Percentiles rank a stretch among this genome's conserved stretches.
Conservation (phyloP, 2,113 vertebrate genomes). For the Burhinus oedicnemus region DNA sequence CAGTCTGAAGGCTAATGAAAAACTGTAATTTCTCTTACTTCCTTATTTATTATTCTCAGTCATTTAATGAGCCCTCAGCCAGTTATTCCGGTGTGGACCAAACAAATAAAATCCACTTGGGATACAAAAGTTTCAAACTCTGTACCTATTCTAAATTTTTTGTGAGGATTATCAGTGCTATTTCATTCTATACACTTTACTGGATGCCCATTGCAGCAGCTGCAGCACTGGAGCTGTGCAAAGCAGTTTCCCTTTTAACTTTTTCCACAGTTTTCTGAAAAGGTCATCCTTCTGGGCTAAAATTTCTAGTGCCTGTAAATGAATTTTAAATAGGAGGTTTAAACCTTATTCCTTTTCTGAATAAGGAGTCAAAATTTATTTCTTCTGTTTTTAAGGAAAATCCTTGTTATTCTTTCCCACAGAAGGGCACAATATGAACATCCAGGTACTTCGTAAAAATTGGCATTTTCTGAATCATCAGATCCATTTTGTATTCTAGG, state of each 20-base stretch:
- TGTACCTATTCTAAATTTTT: background rate
- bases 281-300: background rate
- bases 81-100: background rate
- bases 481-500: background rate
- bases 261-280: background rate
- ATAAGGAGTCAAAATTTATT: background rate
- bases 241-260: conserved; percentile 18
- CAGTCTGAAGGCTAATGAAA: background rate
- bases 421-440: background rate
- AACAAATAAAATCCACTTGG: background rate
- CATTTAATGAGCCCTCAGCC: background rate
- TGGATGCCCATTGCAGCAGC: background rate
- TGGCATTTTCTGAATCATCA: background rate
- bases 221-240: background rate
- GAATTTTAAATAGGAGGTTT: background rate
- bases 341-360: background rate
- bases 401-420: background rate
- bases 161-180: background rate
- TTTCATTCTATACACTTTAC: background rate
- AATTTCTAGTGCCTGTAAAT: background rate
- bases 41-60: background rate
- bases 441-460: background rate
- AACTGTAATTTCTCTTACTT: background rate
- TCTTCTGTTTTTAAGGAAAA: background rate
- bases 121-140: conserved; percentile 4